phyloP scores from a whole-genome alignment of 2,113 vertebrate genomes.

The Eonycteris spelaea region DNA sequence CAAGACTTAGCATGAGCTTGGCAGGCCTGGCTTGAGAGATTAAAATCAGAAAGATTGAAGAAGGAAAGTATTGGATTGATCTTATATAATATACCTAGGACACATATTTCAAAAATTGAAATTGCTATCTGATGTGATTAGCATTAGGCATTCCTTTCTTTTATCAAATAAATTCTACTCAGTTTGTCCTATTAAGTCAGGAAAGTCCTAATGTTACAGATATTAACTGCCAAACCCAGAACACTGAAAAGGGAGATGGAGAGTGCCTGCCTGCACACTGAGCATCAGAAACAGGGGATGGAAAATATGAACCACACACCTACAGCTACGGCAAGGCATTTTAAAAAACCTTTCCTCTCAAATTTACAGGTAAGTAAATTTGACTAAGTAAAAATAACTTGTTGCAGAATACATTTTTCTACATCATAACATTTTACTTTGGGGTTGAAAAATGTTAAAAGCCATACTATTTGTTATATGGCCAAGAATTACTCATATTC shows the following conservation, averaged over 20 bases:
- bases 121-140: slow-evolving; percentile 53
- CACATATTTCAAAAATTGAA: slow-evolving; percentile 51
- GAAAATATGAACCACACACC: background rate
- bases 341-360: background rate
- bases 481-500: background rate
- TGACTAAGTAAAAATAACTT: background rate
- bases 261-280: too few species aligned
- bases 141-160: slow-evolving; percentile 38
- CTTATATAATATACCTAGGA: background rate
- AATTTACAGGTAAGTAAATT: background rate
- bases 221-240: background rate
- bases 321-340: accelerated
- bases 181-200: slow-evolving; percentile 34
- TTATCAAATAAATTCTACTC: slow-evolving; percentile 40
- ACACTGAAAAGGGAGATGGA: background rate
- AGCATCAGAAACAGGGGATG: background rate
- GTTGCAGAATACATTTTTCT: background rate
- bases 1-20: background rate
- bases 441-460: background rate
- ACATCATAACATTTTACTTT: background rate
- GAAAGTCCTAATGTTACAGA: background rate
- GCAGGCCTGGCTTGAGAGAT: slow-evolving; percentile 14
- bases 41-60: slow-evolving; percentile 12
- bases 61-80: background rate
- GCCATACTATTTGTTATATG: background rate